A percentile compares a stretch with the other conserved stretches of the same genome.
Conservation (phyloP, 2,113 vertebrate species). For the Hiodon alosoides region DNA sequence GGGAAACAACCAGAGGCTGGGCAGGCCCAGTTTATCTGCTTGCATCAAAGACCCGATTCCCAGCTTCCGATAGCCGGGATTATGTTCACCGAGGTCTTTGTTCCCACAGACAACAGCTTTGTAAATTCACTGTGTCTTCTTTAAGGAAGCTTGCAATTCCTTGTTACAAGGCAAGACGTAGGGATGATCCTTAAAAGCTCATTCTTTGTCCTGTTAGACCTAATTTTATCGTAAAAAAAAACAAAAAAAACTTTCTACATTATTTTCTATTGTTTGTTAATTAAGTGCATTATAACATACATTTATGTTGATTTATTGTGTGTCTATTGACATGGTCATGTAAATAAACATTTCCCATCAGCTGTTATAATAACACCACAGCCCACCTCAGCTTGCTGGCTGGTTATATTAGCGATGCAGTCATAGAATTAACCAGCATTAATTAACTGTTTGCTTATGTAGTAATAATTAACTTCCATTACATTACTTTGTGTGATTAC, state of each 20-base stretch:
- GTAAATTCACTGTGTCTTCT: slow-evolving; percentile 37
- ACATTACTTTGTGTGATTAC: slow-evolving; percentile 99
- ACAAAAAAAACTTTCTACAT: too few species aligned
- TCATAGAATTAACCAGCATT: slow-evolving; percentile 98
- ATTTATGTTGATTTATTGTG: too few species aligned
- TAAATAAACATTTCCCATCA: slow-evolving; percentile 20
- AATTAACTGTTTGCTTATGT: slow-evolving; percentile 99
- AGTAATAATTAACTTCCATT: slow-evolving; percentile 99
- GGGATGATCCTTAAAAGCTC: slow-evolving; percentile 23
- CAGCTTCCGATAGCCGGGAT: slow-evolving; percentile 47
- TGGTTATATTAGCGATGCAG: slow-evolving; percentile 97
- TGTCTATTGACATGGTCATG: too few species aligned
- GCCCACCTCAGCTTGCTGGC: slow-evolving; percentile 72
- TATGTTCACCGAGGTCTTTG: slow-evolving; percentile 51
- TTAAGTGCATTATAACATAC: too few species aligned
- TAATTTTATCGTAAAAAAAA: too few species aligned
- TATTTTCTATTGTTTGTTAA: too few species aligned
- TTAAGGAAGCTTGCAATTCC: slow-evolving; percentile 27
- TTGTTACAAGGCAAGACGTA: slow-evolving; percentile 6
- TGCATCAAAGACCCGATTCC: slow-evolving; percentile 50
- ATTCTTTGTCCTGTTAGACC: not conserved
- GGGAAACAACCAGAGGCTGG: slow-evolving; percentile 66
- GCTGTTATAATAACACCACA: slow-evolving; percentile 21
- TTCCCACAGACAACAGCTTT: slow-evolving; percentile 34
- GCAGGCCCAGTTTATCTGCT: slow-evolving; percentile 64